Base-by-base conservation (phyloP, 2,797 vertebrate species). In the Bufotes viridis region DNA sequence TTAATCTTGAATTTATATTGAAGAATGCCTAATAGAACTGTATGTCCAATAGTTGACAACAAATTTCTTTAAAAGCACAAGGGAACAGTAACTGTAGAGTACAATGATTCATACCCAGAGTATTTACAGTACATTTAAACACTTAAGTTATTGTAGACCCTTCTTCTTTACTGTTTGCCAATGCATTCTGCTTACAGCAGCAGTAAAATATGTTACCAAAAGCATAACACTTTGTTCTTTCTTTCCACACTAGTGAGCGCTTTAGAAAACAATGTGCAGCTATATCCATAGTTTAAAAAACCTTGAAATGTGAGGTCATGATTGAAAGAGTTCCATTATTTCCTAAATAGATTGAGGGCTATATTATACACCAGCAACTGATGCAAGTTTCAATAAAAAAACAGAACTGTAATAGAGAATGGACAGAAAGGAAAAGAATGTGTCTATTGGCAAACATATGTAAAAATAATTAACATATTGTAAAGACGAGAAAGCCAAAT, bases 141-240 rank as follows among this genome's bases (percentile, higher is more conserved):
- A 82, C 87, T 89, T 89, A 82, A 82, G 78, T 86, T 89, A 89
- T 89, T 76, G 88, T 81, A 89, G 67, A 82, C 84, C 51, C 84
- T 82, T 78, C 22, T 89, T 85, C 87, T 89, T 89, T 89, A 89
- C 76, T 89, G 72, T 82, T 89, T 86, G 70, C 88, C 61, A 89
- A 82, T 89, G 58, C 70, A 86, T 89, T 86, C 72, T 89, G 84
- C 84, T 89, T 82, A 82, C 84, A 69, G 84, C 72, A 82, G 88
- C 88, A 86, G 84, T 89, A 86, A 89, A 89, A 80, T 84, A 86
- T 86, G 78, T 89, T 89, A 78, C 76, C 29, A 70, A 89, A 89
- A 82, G 79, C 84, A 76, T 86, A 86, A 89, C 79, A 84, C 78
- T 86, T 78, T 88, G 87, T 88, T 81, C 84, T 82, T 76, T 86